Conservation (phyloP, 1,140 invertebrate species). For the Procambarus clarkii region DNA sequence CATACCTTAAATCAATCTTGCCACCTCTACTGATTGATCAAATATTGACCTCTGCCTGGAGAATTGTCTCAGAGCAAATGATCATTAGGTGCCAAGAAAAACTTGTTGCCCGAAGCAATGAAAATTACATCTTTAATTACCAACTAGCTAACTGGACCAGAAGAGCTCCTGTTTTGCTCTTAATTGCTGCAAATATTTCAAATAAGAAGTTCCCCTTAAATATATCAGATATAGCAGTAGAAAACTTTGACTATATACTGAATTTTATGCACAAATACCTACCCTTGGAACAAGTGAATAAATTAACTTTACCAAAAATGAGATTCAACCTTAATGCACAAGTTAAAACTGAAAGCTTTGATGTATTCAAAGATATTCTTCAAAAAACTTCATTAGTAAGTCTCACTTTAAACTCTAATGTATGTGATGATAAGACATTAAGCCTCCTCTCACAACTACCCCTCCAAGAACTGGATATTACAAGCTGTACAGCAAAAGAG, state of each 20-base stretch:
- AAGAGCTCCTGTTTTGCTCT: conserved; percentile 25
- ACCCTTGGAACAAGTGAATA: conserved; percentile 33
- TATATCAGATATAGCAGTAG: conserved; percentile 14
- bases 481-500: conserved; percentile 19
- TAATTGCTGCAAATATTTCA: conserved; percentile 22
- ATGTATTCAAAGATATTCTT: not conserved
- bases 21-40: conserved; percentile 34
- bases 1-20: conserved; percentile 19
- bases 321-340: not conserved
- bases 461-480: conserved; percentile 44
- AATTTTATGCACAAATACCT: conserved; percentile 23
- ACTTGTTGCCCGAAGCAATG: not conserved
- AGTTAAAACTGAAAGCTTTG: no score
- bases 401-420: conserved; percentile 1
- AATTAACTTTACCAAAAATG: conserved; percentile 1
- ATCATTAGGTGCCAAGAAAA: not conserved
- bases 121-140: not conserved
- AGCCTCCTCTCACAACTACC: conserved; percentile 23
- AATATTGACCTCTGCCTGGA: conserved; percentile 27
- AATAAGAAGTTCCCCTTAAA: conserved; percentile 13
- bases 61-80: conserved; percentile 27
- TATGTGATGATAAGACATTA: conserved; percentile 7
- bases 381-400: conserved; percentile 24
- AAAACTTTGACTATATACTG: not conserved
- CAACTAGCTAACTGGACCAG: conserved; percentile 39